Conservation (phyloP, 2,888 invertebrate genomes). For the Bombylius major region DNA sequence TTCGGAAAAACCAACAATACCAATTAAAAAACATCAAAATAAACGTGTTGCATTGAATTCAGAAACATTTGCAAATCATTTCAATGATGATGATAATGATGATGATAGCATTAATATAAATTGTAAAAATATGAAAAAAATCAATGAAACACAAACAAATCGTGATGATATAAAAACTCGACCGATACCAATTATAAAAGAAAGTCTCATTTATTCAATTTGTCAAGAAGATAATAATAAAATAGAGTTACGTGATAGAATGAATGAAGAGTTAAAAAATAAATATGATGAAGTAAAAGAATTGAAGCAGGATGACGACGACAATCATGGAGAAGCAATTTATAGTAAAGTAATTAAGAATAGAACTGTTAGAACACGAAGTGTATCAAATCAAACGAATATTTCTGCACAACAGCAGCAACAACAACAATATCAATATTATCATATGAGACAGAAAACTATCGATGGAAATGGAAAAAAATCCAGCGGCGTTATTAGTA, state of each 20-base stretch:
- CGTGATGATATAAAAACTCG: not conserved
- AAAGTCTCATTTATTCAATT: slow-evolving; percentile 15
- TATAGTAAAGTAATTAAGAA: not conserved
- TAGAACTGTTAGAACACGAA: not conserved
- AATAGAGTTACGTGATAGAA: slow-evolving; percentile 16
- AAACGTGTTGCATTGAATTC: slow-evolving; percentile 17
- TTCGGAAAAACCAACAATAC: slow-evolving; percentile 14
- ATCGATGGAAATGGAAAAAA: not conserved
- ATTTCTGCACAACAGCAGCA: slow-evolving; percentile 12
- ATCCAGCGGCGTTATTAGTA: too few species aligned
- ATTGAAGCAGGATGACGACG: not conserved
- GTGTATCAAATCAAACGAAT: slow-evolving; percentile 1
- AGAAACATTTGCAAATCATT: slow-evolving; percentile 15
- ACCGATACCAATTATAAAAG: slow-evolving; percentile 12
- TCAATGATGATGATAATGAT: not conserved
- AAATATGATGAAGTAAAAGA: slow-evolving; percentile 13
- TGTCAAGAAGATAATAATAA: slow-evolving; percentile 18
- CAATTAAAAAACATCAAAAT: slow-evolving; percentile 16
- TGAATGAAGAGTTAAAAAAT: slow-evolving; percentile 20
- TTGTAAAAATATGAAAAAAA: not conserved
- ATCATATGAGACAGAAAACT: not conserved
- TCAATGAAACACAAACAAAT: not conserved
- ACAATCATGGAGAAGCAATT: not conserved
- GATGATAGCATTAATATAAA: not conserved
- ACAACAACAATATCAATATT: slow-evolving; percentile 9